A percentile compares a stretch with the other conserved stretches of the same genome.
Conservation (phyloP, 1,140 invertebrate genomes). For the Drosophila obscura region DNA sequence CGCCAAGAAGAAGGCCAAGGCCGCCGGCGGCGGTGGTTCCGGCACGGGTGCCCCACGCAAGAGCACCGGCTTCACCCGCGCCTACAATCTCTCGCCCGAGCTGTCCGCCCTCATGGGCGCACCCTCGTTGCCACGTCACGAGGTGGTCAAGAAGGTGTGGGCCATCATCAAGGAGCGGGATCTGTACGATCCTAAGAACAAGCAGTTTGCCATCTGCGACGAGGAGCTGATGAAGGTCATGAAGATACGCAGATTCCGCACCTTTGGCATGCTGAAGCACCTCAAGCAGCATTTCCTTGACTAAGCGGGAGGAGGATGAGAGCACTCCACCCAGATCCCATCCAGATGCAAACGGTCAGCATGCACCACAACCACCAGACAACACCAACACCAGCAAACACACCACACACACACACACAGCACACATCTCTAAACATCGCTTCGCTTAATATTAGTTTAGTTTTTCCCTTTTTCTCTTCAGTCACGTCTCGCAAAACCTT, state of each 20-base stretch:
- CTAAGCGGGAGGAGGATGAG: conserved; percentile 79
- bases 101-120: conserved; percentile 93
- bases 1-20: conserved; percentile 71
- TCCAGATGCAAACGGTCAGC: conserved; percentile 64
- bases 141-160: conserved; percentile 97
- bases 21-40: conserved; percentile 77
- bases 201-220: conserved; percentile 96
- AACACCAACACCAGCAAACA: neutral
- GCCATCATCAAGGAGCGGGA: conserved; percentile 96
- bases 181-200: conserved; percentile 96
- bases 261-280: conserved; percentile 98
- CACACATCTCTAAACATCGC: no score
- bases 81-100: conserved; percentile 93
- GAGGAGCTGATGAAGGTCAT: conserved; percentile 95
- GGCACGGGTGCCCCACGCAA: conserved; percentile 72
- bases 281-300: conserved; percentile 95
- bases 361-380: conserved; percentile 9
- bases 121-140: conserved; percentile 93
- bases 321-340: conserved; percentile 24
- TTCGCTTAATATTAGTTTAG: conserved; percentile 38
- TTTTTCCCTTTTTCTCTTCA: conserved; percentile 19
- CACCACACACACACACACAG: neutral
- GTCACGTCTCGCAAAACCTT: conserved; percentile 14
- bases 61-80: conserved; percentile 91
- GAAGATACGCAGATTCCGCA: conserved; percentile 94